Conservation (phyloP, 2,888 invertebrate genomes). For the Dione juno region DNA sequence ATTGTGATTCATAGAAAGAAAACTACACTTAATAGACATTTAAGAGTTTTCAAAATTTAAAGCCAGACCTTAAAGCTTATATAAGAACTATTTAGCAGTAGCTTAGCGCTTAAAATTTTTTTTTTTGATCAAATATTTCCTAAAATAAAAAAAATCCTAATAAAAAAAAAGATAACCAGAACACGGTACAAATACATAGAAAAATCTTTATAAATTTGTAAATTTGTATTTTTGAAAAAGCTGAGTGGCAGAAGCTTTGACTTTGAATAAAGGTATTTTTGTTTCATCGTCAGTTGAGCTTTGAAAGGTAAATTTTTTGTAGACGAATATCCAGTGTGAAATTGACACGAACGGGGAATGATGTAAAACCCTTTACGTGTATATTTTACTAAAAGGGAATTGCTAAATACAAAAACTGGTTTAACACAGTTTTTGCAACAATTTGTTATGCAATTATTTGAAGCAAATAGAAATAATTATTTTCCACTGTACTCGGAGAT, state of each 20-base stretch:
- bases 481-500: too few relatives aligned
- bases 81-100: too few relatives aligned
- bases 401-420: background rate
- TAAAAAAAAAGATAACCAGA: too few relatives aligned
- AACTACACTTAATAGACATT: too few relatives aligned
- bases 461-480: too few relatives aligned
- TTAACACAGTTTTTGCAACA: background rate
- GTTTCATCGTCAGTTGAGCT: background rate
- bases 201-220: background rate
- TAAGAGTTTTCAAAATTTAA: too few relatives aligned
- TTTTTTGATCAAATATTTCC: too few relatives aligned
- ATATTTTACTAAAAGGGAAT: constrained; percentile 1
- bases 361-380: background rate
- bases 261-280: background rate
- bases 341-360: constrained; percentile 5
- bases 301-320: constrained; percentile 20
- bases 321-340: constrained; percentile 5
- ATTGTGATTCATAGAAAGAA: background rate
- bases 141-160: too few relatives aligned
- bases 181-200: too few relatives aligned
- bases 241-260: background rate
- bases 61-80: too few relatives aligned
- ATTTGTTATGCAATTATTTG: background rate
- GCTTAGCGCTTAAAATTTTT: too few relatives aligned
- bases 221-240: background rate